phyloP scores from a whole-genome alignment of 2,888 invertebrate species.

The Lumbricus terrestris region DNA sequence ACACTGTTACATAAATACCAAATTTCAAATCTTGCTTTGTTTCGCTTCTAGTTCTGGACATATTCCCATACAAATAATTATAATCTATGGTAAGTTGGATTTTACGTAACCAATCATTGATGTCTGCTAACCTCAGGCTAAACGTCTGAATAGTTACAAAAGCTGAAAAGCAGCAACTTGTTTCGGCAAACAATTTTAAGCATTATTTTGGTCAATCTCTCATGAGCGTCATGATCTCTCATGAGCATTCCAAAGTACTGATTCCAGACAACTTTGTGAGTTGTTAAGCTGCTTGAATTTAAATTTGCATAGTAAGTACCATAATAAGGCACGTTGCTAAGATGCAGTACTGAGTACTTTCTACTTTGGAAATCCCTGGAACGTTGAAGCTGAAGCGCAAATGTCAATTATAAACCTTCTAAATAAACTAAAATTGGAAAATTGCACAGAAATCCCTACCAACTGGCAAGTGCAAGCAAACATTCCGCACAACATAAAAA shows the following conservation, averaged over 20 bases:
- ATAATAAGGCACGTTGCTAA: background rate
- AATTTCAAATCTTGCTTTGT: background rate
- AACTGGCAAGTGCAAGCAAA: background rate
- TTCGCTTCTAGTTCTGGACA: background rate
- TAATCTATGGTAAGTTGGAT: background rate
- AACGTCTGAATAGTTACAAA: background rate
- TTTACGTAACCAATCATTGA: background rate
- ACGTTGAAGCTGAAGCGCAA: background rate
- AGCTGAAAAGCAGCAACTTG: background rate
- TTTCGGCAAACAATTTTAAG: background rate
- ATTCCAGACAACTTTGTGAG: background rate
- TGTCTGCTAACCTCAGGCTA: background rate
- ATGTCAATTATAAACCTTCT: background rate
- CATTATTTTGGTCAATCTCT: background rate
- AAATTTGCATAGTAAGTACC: background rate
- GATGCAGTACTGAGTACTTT: background rate
- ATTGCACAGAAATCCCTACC: background rate
- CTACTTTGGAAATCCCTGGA: background rate
- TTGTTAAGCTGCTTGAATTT: background rate
- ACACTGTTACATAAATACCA: background rate
- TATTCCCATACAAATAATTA: background rate
- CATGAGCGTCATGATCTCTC: no score
- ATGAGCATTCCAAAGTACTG: background rate
- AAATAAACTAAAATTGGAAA: background rate
- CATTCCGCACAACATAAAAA: background rate